Evolutionary conservation across 2,113 vertebrate genomes (phyloP).

Genomic region (Petrocephalus zakoni): DNA sequence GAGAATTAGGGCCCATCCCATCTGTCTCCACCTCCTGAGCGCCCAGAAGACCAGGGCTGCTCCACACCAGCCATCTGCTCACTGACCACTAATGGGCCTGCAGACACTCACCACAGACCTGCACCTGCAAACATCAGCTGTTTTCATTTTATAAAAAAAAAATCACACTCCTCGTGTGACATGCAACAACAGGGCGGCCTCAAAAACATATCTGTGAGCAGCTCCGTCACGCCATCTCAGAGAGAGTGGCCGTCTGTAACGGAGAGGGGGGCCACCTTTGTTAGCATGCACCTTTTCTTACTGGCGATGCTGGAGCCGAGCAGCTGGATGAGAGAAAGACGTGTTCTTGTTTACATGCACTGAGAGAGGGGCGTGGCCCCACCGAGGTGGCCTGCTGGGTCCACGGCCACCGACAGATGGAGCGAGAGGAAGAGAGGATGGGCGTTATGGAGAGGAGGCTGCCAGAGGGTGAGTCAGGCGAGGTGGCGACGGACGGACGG

Average conservation of each 20-base stretch:
- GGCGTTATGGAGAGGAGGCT: conserved; percentile 31
- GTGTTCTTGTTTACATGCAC: not conserved
- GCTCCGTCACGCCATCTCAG: not conserved
- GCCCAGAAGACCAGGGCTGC: not conserved
- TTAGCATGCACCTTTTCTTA: not conserved
- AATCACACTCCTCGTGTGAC: not conserved
- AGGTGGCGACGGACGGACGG: conserved; percentile 6
- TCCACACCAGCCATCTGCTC: not conserved
- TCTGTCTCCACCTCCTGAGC: not conserved
- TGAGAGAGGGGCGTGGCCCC: conserved; percentile 8
- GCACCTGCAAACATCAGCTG: not conserved
- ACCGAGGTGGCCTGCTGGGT: conserved; percentile 11
- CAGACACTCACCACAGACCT: not conserved
- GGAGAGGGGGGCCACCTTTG: not conserved
- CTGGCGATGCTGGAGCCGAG: not conserved
- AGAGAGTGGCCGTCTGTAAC: not conserved
- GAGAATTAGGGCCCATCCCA: not conserved
- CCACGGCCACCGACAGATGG: conserved; percentile 7
- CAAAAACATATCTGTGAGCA: not conserved
- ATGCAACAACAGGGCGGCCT: not conserved
- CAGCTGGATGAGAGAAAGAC: not conserved
- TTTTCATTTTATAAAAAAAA: not conserved
- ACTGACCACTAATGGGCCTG: not conserved
- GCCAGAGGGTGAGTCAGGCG: conserved; percentile 16
- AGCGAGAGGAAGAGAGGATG: conserved; percentile 30